Conservation (phyloP, 2,797 vertebrate genomes). For the Hemibagrus guttatus region DNA sequence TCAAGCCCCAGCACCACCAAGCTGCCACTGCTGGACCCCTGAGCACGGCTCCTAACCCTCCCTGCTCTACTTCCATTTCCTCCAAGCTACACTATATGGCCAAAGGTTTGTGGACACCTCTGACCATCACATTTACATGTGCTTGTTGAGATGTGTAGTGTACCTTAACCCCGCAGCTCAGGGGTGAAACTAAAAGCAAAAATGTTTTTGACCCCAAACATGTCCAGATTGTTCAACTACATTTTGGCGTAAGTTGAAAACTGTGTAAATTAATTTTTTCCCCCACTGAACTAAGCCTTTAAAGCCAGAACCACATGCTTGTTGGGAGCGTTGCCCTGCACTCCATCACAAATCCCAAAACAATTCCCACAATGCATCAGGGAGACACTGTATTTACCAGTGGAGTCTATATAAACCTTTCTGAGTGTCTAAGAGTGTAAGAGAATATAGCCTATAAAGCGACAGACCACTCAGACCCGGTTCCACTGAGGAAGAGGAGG, state of each 20-base stretch:
- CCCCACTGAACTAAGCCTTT: constrained; percentile 22
- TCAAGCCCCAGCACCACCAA: too few relatives aligned
- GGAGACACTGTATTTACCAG: constrained; percentile 50
- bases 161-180: background rate
- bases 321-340: constrained; percentile 20
- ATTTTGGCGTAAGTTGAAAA: background rate
- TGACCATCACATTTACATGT: background rate
- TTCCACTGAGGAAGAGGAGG: constrained; percentile 12
- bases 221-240: background rate
- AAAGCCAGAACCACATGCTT: background rate
- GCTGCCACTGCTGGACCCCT: too few relatives aligned
- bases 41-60: too few relatives aligned
- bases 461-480: constrained; percentile 49
- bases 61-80: background rate
- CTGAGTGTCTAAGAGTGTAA: constrained; percentile 51
- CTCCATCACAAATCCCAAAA: constrained; percentile 49
- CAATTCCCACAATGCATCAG: constrained; percentile 51
- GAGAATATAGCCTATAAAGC: constrained; percentile 58
- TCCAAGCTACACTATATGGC: background rate
- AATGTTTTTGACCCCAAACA: background rate
- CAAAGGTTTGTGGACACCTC: background rate
- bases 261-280: background rate
- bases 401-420: constrained; percentile 53
- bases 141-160: background rate
- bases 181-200: background rate